Conservation (phyloP, 2,888 invertebrate species). For the Steinernema scapterisci region DNA sequence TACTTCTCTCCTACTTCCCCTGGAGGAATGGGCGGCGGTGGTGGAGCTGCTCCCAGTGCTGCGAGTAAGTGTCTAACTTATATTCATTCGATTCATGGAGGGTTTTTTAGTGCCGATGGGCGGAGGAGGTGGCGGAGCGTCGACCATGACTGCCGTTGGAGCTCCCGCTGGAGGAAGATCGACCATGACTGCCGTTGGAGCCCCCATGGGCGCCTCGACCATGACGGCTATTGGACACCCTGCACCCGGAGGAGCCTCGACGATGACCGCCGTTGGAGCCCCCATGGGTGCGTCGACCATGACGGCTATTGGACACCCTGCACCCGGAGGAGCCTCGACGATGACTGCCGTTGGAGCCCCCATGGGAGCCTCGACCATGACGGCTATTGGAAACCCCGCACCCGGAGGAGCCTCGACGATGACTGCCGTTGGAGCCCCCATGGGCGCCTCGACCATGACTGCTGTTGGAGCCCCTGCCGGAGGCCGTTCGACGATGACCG, state of each 20-base stretch:
- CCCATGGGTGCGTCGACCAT: constrained; percentile 32
- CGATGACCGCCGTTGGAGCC: constrained; percentile 39
- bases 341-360: constrained; percentile 32
- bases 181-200: constrained; percentile 31
- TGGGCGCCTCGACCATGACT: constrained; percentile 35
- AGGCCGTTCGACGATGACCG: constrained; percentile 29
- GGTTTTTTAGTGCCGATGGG: not conserved
- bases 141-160: constrained; percentile 34
- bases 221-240: constrained; percentile 32
- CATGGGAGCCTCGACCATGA: constrained; percentile 25
- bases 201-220: constrained; percentile 10
- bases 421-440: constrained; percentile 42
- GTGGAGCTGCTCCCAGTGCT: not conserved
- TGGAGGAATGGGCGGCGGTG: constrained; percentile 26
- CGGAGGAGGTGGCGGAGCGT: constrained; percentile 21
- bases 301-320: constrained; percentile 10
- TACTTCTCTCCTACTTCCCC: constrained; percentile 25
- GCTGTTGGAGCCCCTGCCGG: constrained; percentile 29
- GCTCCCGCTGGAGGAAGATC: constrained; percentile 15
- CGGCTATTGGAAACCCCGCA: constrained; percentile 14
- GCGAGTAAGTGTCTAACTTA: not conserved
- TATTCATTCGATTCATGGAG: not conserved
- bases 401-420: constrained; percentile 33
- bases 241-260: constrained; percentile 24
- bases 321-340: not conserved